These are phyloP conservation scores for Callyntrura guangdongensis DNA, from an alignment of 2,888 invertebrate species.

Conservation along the genomic window DNA sequence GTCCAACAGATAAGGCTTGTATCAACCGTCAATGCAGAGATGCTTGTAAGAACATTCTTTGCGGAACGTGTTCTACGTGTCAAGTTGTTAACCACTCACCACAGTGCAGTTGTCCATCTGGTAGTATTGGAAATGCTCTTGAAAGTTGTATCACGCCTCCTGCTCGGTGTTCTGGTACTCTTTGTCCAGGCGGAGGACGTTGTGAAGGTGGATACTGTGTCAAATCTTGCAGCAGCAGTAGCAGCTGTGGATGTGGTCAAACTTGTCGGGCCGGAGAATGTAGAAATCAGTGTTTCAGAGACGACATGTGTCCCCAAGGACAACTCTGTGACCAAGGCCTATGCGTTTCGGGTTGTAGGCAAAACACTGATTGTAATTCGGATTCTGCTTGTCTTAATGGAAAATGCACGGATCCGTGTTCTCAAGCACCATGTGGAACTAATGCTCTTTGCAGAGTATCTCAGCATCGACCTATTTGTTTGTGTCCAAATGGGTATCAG, in stretches of 20 bases:
- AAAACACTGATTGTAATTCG: slow-evolving; percentile 92
- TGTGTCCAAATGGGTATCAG: slow-evolving; percentile 94
- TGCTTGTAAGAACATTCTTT: slow-evolving; percentile 92
- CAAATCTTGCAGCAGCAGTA: slow-evolving; percentile 89
- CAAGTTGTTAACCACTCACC: slow-evolving; percentile 92
- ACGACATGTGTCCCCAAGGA: slow-evolving; percentile 88
- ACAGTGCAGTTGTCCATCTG: slow-evolving; percentile 92
- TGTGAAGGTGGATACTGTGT: slow-evolving; percentile 92
- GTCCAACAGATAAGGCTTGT: slow-evolving; percentile 92
- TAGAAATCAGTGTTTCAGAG: slow-evolving; percentile 90
- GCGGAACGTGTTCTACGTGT: slow-evolving; percentile 94
- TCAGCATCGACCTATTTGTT: slow-evolving; percentile 93
- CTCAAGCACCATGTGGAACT: slow-evolving; percentile 90
- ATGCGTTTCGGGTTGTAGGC: slow-evolving; percentile 93
- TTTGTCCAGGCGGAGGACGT: slow-evolving; percentile 87
- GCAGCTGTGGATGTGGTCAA: slow-evolving; percentile 94
- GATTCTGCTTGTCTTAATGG: slow-evolving; percentile 91
- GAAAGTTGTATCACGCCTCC: slow-evolving; percentile 92
- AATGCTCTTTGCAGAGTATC: slow-evolving; percentile 93
- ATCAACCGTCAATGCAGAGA: slow-evolving; percentile 93
- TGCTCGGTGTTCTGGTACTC: slow-evolving; percentile 88
- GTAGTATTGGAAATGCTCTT: slow-evolving; percentile 93
- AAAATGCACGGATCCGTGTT: slow-evolving; percentile 89
- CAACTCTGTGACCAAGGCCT: slow-evolving; percentile 80
- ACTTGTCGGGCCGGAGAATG: slow-evolving; percentile 91